Evolutionary conservation across 2,888 invertebrate genomes (phyloP).

Genomic region (Orchestes rusci): DNA sequence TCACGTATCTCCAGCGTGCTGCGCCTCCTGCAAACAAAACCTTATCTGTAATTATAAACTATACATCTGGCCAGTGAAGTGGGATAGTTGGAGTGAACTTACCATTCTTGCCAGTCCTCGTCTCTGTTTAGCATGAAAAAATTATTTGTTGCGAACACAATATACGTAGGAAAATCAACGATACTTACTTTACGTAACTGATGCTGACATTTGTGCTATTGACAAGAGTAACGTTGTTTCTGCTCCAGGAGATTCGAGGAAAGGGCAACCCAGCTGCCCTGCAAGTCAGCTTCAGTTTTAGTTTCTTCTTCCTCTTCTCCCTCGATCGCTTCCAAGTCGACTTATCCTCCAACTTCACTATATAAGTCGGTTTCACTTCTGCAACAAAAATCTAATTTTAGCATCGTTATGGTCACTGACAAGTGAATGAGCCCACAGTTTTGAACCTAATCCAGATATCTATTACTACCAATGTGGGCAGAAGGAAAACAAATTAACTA

Average conservation of each 20-base stretch:
- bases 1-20: constrained; percentile 67
- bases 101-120: constrained; percentile 10
- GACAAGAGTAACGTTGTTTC: constrained; percentile 60
- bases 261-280: constrained; percentile 69
- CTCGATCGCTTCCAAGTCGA: too few relatives aligned
- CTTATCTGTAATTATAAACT: constrained; percentile 26
- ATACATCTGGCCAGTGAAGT: constrained; percentile 11
- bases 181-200: constrained; percentile 52
- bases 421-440: too few relatives aligned
- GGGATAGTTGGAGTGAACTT: too few relatives aligned
- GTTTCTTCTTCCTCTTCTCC: constrained; percentile 17
- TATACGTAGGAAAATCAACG: constrained; percentile 6
- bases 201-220: constrained; percentile 53
- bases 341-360: constrained; percentile 27
- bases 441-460: too few relatives aligned
- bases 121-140: constrained; percentile 9
- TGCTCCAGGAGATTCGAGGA: constrained; percentile 77
- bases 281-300: constrained; percentile 59
- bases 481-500: too few relatives aligned
- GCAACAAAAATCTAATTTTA: too few relatives aligned
- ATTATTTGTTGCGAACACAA: too few relatives aligned
- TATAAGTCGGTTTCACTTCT: constrained; percentile 32
- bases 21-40: constrained; percentile 48
- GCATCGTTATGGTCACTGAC: too few relatives aligned
- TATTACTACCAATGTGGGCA: too few relatives aligned